A percentile compares a stretch with the other conserved stretches of the same genome.
phyloP scores from a whole-genome alignment of 2,113 vertebrate species.

The Lamprologus tigripictilis region DNA sequence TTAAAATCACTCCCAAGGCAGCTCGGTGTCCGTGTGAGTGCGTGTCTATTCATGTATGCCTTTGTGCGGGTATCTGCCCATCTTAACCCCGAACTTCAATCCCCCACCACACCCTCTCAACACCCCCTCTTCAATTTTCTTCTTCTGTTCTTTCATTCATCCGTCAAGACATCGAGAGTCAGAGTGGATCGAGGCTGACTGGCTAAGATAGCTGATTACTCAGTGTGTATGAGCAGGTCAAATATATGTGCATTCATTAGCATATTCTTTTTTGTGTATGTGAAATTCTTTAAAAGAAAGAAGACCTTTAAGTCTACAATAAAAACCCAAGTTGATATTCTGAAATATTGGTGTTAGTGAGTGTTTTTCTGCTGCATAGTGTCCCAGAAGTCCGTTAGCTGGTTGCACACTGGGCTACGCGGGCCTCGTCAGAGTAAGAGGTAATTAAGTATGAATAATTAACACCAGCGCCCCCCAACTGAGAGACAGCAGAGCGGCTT shows the following conservation, averaged over 20 bases:
- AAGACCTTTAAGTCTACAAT: background rate
- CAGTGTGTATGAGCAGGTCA: background rate
- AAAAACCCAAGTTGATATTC: background rate
- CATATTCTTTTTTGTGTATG: background rate
- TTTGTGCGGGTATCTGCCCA: background rate
- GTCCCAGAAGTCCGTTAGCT: conserved; percentile 51
- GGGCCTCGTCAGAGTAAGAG: conserved; percentile 54
- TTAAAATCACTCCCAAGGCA: conserved; percentile 79
- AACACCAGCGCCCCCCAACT: conserved; percentile 57
- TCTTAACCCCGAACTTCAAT: background rate
- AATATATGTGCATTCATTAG: conserved; percentile 4
- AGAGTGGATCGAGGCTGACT: background rate
- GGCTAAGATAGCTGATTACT: background rate
- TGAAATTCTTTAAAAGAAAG: background rate
- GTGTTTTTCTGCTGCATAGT: background rate
- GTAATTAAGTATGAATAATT: conserved; percentile 81
- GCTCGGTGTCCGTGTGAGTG: conserved; percentile 27
- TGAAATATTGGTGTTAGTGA: conserved; percentile 7
- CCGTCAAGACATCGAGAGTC: conserved; percentile 10
- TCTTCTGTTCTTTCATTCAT: conserved; percentile 64
- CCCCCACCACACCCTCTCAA: background rate
- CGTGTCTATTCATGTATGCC: background rate
- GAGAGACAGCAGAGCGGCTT: conserved; percentile 57
- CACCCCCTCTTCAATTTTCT: conserved; percentile 52
- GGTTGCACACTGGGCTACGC: conserved; percentile 47